These are phyloP conservation scores for Phoeniculus purpureus DNA, from an alignment of 2,797 vertebrate genomes.

Conservation along the genomic window DNA sequence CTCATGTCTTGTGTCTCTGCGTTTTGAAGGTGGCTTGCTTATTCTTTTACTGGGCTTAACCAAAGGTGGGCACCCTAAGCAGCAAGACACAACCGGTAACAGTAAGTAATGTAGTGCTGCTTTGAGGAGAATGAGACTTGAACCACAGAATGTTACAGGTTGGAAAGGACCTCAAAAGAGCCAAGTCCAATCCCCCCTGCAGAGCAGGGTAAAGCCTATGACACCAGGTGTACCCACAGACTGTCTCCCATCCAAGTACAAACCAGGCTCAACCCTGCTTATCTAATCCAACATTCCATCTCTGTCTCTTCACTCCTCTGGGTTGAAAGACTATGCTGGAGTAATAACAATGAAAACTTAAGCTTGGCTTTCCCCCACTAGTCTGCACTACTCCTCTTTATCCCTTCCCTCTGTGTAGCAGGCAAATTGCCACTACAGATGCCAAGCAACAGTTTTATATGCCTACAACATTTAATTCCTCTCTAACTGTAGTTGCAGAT, in stretches of 20 bases:
- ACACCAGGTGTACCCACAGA: too few species aligned
- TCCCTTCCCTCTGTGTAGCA: neutral
- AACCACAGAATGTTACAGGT: too few species aligned
- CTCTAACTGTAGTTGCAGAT: neutral
- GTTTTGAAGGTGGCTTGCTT: slow-evolving; percentile 61
- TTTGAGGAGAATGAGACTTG: too few species aligned
- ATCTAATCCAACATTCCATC: too few species aligned
- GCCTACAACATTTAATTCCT: neutral
- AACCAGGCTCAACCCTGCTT: too few species aligned
- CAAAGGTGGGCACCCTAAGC: neutral
- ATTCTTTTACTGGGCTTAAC: slow-evolving; percentile 56
- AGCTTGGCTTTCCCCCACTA: neutral
- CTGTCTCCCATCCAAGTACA: too few species aligned
- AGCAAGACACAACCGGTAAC: neutral
- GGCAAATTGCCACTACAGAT: neutral
- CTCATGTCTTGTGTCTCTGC: slow-evolving; percentile 58
- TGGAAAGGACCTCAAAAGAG: too few species aligned
- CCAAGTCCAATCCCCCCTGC: too few species aligned
- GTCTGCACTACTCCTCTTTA: neutral
- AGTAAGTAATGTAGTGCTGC: neutral
- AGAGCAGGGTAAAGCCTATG: too few species aligned
- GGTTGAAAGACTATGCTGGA: too few species aligned
- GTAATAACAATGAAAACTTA: neutral
- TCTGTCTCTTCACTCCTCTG: too few species aligned
- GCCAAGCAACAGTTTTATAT: neutral